Evolutionary conservation across 2,888 invertebrate genomes (phyloP), one percentile per base, ranked within the genome.

Genomic region (Aphelenchoides bicaudatus): DNA sequence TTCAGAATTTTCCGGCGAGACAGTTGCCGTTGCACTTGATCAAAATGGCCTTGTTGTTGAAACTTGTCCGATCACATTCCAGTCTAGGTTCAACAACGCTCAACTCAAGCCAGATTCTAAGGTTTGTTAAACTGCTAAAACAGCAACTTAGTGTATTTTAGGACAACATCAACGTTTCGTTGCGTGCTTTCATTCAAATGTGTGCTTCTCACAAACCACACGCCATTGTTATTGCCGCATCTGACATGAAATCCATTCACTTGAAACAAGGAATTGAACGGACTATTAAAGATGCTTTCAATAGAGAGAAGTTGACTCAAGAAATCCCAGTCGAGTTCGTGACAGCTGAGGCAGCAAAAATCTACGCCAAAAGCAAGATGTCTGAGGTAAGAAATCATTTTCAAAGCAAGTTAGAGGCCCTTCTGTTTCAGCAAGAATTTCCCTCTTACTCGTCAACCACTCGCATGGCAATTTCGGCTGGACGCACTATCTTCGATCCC

Each of bases 401-500:
- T 49, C 5, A 52, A 16, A 34, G 19, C 39, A 13, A 19, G 13
- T 29, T 51, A 38, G 28, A 46, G n/a, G 31, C 56, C 53, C 31
- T 4, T 46, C 10, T 4, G 16, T 59, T 67, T 30, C 52, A 72
- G 65, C 47, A 65, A 8, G 75, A 76, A 53, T 65, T 71, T 30
- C 68, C 72, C 2, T 70, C 73, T 28, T 73, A 71, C 81, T 96
- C 96, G 0, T 86, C 87, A 47, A 82, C 92, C 13, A 82, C 96
- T 1, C 85, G 92, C 0, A 90, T 96, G 82, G 92, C 96, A 0
- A 87, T 94, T 55, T 94, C 93, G 0, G 82, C 96, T 60, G 94
- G 90, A 0, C 85, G 98, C 23, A 85, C 90, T 59, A 83, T 94
- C 75, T 92, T 96, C 81, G 98, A 98, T 82, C 96, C 98, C 0